Percentiles rank a stretch among this genome's conserved stretches.
phyloP scores from a whole-genome alignment of 1,140 invertebrate species.

The Lucilia cuprina region DNA sequence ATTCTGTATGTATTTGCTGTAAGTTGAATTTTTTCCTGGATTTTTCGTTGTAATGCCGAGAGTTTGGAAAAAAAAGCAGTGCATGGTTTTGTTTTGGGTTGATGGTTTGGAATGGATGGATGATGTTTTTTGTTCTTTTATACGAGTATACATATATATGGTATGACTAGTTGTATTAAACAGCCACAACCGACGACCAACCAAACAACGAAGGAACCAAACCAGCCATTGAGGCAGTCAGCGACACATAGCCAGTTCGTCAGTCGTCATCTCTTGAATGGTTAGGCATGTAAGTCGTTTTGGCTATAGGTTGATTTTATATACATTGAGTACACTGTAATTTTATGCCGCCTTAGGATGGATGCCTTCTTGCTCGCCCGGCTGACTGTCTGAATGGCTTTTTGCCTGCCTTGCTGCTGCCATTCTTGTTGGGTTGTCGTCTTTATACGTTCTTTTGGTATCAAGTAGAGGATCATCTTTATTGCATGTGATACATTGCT shows the following conservation, averaged over 20 bases:
- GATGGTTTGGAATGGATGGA: slow-evolving; percentile 15
- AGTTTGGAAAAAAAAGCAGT: not conserved
- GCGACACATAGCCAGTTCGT: not conserved
- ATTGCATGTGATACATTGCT: slow-evolving; percentile 18
- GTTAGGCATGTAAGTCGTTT: slow-evolving; percentile 29
- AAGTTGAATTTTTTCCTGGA: slow-evolving; percentile 17
- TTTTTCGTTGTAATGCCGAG: slow-evolving; percentile 23
- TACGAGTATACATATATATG: not conserved
- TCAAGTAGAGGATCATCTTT: slow-evolving; percentile 17
- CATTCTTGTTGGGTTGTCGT: slow-evolving; percentile 3
- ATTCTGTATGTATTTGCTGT: not conserved
- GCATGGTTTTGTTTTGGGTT: slow-evolving; percentile 16
- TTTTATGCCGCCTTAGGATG: slow-evolving; percentile 34
- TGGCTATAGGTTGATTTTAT: slow-evolving; percentile 31
- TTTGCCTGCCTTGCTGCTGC: not conserved
- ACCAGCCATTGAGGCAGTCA: slow-evolving; percentile 14
- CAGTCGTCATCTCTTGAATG: slow-evolving; percentile 1
- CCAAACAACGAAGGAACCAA: not conserved
- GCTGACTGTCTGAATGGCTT: not conserved
- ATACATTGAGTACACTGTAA: slow-evolving; percentile 24
- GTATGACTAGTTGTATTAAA: slow-evolving; percentile 17
- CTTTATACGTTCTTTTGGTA: not conserved
- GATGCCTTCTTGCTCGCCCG: not conserved
- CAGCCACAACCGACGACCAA: not conserved
- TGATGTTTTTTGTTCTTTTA: not conserved